Evolutionary conservation across 37 sponge, comb jelly and placozoan species (phyloP).

Genomic region (Theonella swinhoei): DNA sequence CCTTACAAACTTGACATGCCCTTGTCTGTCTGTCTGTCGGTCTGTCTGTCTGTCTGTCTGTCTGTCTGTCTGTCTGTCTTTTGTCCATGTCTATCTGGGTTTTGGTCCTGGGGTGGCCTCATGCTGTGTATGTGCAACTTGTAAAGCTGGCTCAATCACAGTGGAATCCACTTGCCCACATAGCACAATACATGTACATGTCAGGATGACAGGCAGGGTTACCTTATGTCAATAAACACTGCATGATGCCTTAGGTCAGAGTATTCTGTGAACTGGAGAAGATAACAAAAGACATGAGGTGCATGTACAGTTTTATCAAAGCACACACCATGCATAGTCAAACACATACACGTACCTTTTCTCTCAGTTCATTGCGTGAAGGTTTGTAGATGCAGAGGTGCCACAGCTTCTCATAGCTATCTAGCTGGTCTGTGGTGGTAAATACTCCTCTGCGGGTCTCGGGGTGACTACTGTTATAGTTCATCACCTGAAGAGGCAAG

Average conservation of each 20-base stretch:
- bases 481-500: not conserved
- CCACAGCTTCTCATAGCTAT: slow-evolving; percentile 74
- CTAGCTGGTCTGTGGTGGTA: slow-evolving; percentile 35
- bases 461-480: not conserved
- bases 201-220: too few relatives aligned
- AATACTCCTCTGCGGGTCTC: slow-evolving; percentile 26
- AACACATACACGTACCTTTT: slow-evolving; percentile 36
- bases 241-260: slow-evolving; percentile 39
- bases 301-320: not conserved
- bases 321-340: too few relatives aligned
- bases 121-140: too few relatives aligned
- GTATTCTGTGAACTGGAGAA: slow-evolving; percentile 39
- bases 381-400: slow-evolving; percentile 63
- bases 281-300: slow-evolving; percentile 2
- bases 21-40: too few relatives aligned
- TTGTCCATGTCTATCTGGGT: too few relatives aligned
- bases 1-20: too few relatives aligned
- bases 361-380: slow-evolving; percentile 32
- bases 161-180: too few relatives aligned
- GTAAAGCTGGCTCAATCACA: too few relatives aligned
- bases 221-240: slow-evolving; percentile 55
- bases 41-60: too few relatives aligned
- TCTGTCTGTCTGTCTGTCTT: too few relatives aligned
- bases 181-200: too few relatives aligned
- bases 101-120: too few relatives aligned